Evolutionary conservation across 2,113 vertebrate species (phyloP), one percentile per base, ranked within the genome.

Genomic region (Rhadina sibilatrix): DNA sequence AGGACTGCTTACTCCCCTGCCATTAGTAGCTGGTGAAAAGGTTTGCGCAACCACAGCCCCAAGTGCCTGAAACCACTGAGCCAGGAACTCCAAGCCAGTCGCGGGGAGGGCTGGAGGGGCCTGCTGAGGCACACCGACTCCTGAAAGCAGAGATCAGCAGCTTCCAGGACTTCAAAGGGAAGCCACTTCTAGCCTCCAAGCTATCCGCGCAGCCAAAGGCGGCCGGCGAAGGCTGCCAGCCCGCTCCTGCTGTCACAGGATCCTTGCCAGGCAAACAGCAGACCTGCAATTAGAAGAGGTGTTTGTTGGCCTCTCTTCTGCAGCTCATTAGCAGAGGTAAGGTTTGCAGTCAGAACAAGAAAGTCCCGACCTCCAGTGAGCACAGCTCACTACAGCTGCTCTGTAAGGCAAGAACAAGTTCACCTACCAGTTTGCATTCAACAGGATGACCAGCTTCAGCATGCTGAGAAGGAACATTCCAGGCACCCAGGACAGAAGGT

Each of bases 111-210:
- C 6, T 44, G 70, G 33, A 79, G 59, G 35, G 66, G 77, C 88
- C 80, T 93, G 93, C 96, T 12, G 83, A 46, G 81, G 81, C 87
- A 82, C 56, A 65, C 6, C 2, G 4, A 5, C 38, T 42, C 31
- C 46, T 5, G 64, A 81, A 66, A 91, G 50, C 75, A 78, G 74
- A 56, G 44, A 75, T 89, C 91, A 89, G 95, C 95, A 93, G 87
- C 94, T 93, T 61, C 72, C 87, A 96, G 87, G 40, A 96, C 95
- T 95, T 94, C 95, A 97, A 96, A 96, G 87, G 60, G 72, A 82
- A 97, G 94, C 57, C 93, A 84, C 93, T 72, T 15, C 2, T 7
- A 56, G 68, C 87, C 93, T 64, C 25, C 13, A 0, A 93, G 91
- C 91, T 11, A 49, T 9, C 40, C 2, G 0, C 10, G 19, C 91